These are phyloP conservation scores for Theonella swinhoei DNA, from an alignment of 37 sponge, comb jelly and placozoan genomes.

Conservation along the genomic window DNA sequence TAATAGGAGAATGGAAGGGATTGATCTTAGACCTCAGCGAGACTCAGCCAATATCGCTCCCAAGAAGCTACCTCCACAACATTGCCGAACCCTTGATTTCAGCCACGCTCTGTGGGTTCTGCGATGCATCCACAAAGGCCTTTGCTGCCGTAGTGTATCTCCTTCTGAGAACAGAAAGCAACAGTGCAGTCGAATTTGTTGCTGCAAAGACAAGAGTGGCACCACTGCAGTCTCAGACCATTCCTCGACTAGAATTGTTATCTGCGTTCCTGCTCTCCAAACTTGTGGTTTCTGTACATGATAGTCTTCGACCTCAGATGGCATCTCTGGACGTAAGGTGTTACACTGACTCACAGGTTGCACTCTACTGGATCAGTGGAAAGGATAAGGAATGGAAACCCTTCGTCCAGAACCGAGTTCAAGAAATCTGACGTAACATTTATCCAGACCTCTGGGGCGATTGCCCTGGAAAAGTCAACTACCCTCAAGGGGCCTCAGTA, in stretches of 20 bases:
- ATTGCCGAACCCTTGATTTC: neutral
- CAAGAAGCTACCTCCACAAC: constrained; percentile 32
- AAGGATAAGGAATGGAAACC: constrained; percentile 54
- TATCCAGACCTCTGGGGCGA: constrained; percentile 45
- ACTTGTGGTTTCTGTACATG: constrained; percentile 12
- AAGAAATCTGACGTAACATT: constrained; percentile 19
- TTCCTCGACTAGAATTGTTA: constrained; percentile 55
- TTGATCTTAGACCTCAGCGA: constrained; percentile 23
- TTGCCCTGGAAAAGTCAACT: constrained; percentile 38
- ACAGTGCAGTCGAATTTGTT: constrained; percentile 15
- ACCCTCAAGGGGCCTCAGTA: constrained; percentile 33
- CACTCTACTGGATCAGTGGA: constrained; percentile 50
- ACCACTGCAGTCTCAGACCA: constrained; percentile 40
- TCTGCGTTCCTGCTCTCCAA: constrained; percentile 49
- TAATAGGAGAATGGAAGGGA: constrained; percentile 34
- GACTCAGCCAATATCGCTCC: constrained; percentile 23
- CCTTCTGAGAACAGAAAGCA: constrained; percentile 11
- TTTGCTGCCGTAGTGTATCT: constrained; percentile 63
- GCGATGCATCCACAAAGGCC: constrained; percentile 55
- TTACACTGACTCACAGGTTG: constrained; percentile 60
- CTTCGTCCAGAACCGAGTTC: constrained; percentile 39
- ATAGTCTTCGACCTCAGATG: constrained; percentile 9
- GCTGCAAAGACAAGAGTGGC: constrained; percentile 60
- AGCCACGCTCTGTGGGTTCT: constrained; percentile 51
- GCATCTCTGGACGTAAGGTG: constrained; percentile 10